Percentiles rank a stretch among this genome's conserved stretches.
These are phyloP conservation scores for Chrysochloris asiatica DNA, from an alignment of 2,113 vertebrate genomes.

Conservation along the genomic window DNA sequence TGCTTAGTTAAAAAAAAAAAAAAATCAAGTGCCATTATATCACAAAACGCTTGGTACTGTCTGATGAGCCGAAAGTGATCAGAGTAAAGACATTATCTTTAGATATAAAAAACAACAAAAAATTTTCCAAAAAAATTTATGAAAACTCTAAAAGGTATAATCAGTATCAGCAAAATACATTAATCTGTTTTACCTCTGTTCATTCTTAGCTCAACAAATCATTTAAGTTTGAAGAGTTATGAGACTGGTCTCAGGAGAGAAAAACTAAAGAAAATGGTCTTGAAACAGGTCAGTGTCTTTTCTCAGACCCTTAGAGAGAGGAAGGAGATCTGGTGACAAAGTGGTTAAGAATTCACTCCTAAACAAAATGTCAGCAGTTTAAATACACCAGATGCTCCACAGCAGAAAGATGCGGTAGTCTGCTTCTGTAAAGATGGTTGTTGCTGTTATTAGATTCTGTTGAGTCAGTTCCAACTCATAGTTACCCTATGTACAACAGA, in stretches of 20 bases:
- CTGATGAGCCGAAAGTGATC: slow-evolving; percentile 57
- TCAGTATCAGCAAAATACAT: slow-evolving; percentile 51
- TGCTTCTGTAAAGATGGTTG: background rate
- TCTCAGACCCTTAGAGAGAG: background rate
- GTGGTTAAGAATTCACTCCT: background rate
- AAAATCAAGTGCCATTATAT: slow-evolving; percentile 64
- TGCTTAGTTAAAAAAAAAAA: background rate
- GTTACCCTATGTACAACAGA: too few relatives aligned
- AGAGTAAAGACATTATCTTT: slow-evolving; percentile 48
- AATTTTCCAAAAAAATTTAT: too few relatives aligned
- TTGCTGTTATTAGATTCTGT: too few relatives aligned
- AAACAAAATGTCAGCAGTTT: too few relatives aligned
- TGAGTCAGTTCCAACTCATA: too few relatives aligned
- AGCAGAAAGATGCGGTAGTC: background rate
- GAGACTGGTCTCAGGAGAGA: background rate
- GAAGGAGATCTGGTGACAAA: background rate
- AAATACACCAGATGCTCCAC: too few relatives aligned
- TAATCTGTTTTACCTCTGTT: slow-evolving; percentile 40
- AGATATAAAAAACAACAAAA: too few relatives aligned
- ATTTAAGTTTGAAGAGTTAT: slow-evolving; percentile 45
- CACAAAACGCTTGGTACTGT: slow-evolving; percentile 44
- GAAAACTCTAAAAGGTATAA: slow-evolving; percentile 66
- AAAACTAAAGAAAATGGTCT: background rate
- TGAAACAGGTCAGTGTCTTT: background rate
- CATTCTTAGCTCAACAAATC: slow-evolving; percentile 22